Base-by-base conservation (phyloP, 1,140 invertebrate species). In the Drosophila setifemur region DNA sequence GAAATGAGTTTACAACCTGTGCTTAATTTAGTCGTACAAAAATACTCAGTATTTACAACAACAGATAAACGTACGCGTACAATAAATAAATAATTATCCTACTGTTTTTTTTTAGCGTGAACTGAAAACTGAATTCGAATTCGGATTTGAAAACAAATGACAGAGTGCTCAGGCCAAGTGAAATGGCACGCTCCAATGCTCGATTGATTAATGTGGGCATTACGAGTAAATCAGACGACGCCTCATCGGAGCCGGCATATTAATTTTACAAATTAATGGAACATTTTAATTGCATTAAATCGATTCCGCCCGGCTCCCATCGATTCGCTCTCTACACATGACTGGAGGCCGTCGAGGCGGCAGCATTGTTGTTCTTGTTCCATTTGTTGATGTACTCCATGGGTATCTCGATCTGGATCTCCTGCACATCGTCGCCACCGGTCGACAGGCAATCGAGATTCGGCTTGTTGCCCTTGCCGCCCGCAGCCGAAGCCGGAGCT, bases 331-430 rank as follows among this genome's bases (percentile, higher is more conserved):
- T 12, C 39, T 73, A 85, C 21, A 85, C 81, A 47, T 85, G 81
- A 52, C 81, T 85, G 43, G 81, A 86, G 37, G 79, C 54, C 48
- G 81, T 86, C 25, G 76, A 52, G 49, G 75, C 54, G 43, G 87
- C 67, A 29, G 67, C 83, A 39, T 89, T 89, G 61, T 89, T 89
- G 52, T 87, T 89, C 60, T 89, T 89, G 29, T 89, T 73, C 88
- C 88, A 89, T 82, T 89, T 89, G 61, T 89, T 89, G 37, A 89
- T 85, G 50, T 89, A 89, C 67, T 87, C 88, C 75, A 89, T 83
- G 58, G 88, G 88, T 66, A 89, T 89, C 73, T 89, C 88, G 47
- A 89, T 89, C 63, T 89, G 88, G 28, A 89, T 89, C 72, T 89
- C 82, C 44, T 89, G 87, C 35, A 87, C 71, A 68, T 89, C 82